Evolutionary conservation across 2,113 vertebrate genomes (phyloP), one percentile per base, ranked within the genome.

Genomic region (Urocitellus parryii): DNA sequence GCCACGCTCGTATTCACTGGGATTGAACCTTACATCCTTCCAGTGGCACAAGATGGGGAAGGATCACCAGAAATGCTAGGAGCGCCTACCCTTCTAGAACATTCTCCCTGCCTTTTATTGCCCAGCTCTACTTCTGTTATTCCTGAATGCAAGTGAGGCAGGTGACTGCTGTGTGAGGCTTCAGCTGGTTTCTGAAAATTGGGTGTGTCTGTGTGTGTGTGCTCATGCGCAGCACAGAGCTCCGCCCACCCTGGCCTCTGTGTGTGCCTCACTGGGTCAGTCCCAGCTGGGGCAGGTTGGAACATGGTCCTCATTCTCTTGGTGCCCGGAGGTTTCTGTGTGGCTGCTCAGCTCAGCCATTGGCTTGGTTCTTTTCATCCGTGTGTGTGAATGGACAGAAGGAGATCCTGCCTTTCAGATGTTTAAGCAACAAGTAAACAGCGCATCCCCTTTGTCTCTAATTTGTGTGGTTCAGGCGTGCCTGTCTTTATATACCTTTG

Each of bases 401-500:
- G 29, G 91, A 82, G 42, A 32, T 25, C 8, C 42, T 0, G 48
- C 58, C 87, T 39, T 37, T 83, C 53, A 4, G 63, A 70, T 8
- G 51, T 0, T 11, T 91, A 68, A 94, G 88, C 73, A 87, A 56
- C 34, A 84, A 32, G 81, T 56, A 51, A 91, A 70, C 7, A 84
- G 24, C 6, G 53, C 29, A 4, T 82, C 0, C 0, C 65, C 91
- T 96, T 85, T 83, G 37, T 88, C 86, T 85, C 68, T 92, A 3
- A 72, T 83, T 45, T 37, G 42, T 61, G 4, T 25, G 53, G 51
- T 68, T 86, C 63, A 85, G 78, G 61, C 79, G 22, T 37, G 0
- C 82, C 85, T 74, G 0, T 67, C 97, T 94, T 91, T 53, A 24
- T 85, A 4, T 65, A 34, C 53, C 90, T 97, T 91, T 72, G 95